Base-by-base conservation (phyloP, 2,888 invertebrate genomes). In the Augiades crinisus region DNA sequence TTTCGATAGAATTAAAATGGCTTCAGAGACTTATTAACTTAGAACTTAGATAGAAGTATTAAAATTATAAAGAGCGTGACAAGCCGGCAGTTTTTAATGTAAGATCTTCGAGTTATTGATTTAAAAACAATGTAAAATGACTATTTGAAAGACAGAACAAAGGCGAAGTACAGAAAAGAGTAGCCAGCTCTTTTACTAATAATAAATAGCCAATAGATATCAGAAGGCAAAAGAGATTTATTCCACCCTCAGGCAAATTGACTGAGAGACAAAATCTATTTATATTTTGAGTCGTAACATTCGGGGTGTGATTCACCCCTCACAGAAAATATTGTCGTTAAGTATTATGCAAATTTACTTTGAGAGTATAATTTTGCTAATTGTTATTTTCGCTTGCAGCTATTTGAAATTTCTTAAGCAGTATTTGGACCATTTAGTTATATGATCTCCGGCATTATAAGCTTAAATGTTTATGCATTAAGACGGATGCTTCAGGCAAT, bases 351-450 rank as follows among this genome's bases (percentile, higher is more conserved):
- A 67, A 65, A 75, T 71, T 40, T 14, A 47, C 57, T 64, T 64
- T 67, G 64, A 67, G 70, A 69, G 66, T 64, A 68, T 69, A 68
- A 70, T 68, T 47, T 64, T 65, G 50, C 64, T 75, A 75, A 77
- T 77, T 75, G 75, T 62, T 58, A 59, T 65, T 64, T 59, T 64
- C 13, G 69, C 77, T 67, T 14, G 4, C 24, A 66, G 77, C 66
- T 72, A 57, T 75, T 71, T 70, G 17, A 12, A 19, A 19, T 36
- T 31, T 50, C 49, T 50, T 50, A 36, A 57, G 45, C 22, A 30
- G 36, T 45, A 58, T 55, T 59, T 52, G 49, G 41, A 53, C 49
- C 31, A 38, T 56, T 61, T 54, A 41, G 49, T 17, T 50, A 24
- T 36, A 50, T 50, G 34, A 50, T 43, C 49, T 36, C n/a, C n/a